phyloP scores from a whole-genome alignment of 2,113 vertebrate genomes.

The Notiomystis cincta region DNA sequence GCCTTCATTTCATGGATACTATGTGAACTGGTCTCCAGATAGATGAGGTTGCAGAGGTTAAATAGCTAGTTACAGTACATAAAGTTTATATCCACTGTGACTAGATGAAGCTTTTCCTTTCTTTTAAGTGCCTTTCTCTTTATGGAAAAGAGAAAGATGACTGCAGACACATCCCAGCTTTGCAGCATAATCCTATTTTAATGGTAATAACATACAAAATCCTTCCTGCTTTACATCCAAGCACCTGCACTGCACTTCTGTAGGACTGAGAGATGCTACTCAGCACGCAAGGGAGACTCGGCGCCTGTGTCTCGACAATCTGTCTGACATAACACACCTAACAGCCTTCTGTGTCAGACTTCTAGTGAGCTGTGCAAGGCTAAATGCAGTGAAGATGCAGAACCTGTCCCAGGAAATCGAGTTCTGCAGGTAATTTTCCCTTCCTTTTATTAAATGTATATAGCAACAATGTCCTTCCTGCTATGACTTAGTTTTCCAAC shows the following conservation, averaged over 20 bases:
- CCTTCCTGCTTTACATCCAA: not conserved
- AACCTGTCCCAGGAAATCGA: not conserved
- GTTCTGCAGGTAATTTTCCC: not conserved
- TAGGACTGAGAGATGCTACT: not conserved
- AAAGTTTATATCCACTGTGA: constrained; percentile 42
- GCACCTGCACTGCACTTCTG: not conserved
- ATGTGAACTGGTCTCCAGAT: constrained; percentile 3
- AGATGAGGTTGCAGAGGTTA: constrained; percentile 42
- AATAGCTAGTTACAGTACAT: constrained; percentile 41
- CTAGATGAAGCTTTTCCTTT: not conserved
- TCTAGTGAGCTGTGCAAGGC: not conserved
- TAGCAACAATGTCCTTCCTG: not conserved
- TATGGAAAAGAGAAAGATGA: not conserved
- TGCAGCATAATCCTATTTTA: not conserved
- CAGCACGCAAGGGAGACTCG: not conserved
- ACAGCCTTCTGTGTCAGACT: not conserved
- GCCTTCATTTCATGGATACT: constrained; percentile 34
- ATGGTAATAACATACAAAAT: not conserved
- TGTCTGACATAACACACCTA: not conserved
- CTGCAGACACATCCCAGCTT: not conserved
- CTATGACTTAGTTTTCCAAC: not conserved
- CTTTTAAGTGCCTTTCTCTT: not conserved
- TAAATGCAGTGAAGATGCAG: not conserved
- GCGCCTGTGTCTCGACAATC: accelerated
- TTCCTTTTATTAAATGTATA: not conserved